phyloP scores from a whole-genome alignment of 2,113 vertebrate species.

The Amblyornis subalaris region DNA sequence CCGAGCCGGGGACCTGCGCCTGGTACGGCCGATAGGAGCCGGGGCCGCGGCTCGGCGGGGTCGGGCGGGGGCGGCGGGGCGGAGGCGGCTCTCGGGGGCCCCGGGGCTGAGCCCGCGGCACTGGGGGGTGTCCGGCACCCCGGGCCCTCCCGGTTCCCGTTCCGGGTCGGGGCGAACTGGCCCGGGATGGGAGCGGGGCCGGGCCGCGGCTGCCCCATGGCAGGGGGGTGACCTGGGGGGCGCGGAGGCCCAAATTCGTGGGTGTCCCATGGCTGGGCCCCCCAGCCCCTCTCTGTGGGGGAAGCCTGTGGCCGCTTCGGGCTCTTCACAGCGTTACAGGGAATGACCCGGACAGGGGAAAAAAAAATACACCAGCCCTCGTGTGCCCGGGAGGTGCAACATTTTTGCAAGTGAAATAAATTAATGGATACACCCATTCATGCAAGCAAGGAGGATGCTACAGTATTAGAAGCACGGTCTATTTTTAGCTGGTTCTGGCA shows the following conservation, averaged over 20 bases:
- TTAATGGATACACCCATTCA: not conserved
- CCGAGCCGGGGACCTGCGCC: not conserved
- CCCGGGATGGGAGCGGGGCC: not conserved
- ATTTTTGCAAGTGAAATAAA: not conserved
- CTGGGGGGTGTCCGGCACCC: not conserved
- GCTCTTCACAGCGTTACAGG: accelerated
- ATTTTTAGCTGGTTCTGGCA: not conserved
- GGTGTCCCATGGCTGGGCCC: not conserved
- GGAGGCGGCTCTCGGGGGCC: not conserved
- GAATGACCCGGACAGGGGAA: not conserved
- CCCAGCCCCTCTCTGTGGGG: not conserved
- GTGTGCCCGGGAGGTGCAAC: not conserved
- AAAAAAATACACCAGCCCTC: accelerated
- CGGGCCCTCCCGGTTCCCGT: not conserved
- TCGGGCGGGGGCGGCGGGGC: not conserved
- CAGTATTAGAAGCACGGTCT: not conserved
- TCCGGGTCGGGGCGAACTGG: not conserved
- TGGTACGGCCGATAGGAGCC: not conserved
- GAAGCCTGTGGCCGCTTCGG: no score
- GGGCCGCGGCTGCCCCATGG: no score
- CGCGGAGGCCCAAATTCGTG: not conserved
- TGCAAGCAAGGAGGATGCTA: not conserved
- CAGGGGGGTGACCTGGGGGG: not conserved
- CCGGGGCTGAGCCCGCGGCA: not conserved
- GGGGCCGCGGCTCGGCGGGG: no score